A percentile compares a stretch with the other conserved stretches of the same genome.
phyloP scores from a whole-genome alignment of 2,113 vertebrate genomes.

The Ophiodon elongatus region DNA sequence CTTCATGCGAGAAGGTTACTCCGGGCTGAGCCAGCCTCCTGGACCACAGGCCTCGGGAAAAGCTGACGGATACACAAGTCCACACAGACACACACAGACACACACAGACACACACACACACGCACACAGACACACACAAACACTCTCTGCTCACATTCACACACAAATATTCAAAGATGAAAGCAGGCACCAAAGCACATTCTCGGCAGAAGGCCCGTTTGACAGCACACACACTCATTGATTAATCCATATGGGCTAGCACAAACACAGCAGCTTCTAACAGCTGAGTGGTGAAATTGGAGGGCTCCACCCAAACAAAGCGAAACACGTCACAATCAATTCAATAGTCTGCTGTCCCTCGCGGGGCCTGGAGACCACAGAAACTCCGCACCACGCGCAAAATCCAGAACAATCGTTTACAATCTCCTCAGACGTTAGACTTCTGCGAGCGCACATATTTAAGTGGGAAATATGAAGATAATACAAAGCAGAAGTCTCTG shows the following conservation, averaged over 20 bases:
- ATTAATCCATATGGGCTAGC: slow-evolving; percentile 67
- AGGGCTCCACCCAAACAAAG: slow-evolving; percentile 80
- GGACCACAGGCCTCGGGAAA: slow-evolving; percentile 68
- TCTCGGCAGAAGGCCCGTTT: slow-evolving; percentile 45
- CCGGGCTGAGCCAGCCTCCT: slow-evolving; percentile 58
- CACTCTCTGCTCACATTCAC: slow-evolving; percentile 31
- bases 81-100: not conserved
- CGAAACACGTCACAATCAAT: slow-evolving; percentile 60
- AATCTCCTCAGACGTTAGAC: slow-evolving; percentile 26
- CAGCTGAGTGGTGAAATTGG: slow-evolving; percentile 64
- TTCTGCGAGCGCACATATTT: not conserved
- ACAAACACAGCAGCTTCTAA: slow-evolving; percentile 70
- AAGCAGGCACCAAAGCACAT: slow-evolving; percentile 29
- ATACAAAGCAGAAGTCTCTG: slow-evolving; percentile 36
- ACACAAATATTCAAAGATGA: slow-evolving; percentile 41
- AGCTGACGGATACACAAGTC: slow-evolving; percentile 55
- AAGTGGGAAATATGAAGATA: slow-evolving; percentile 32
- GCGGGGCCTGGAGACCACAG: slow-evolving; percentile 7
- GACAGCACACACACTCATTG: slow-evolving; percentile 56
- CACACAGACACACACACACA: slow-evolving; percentile 5
- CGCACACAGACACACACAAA: slow-evolving; percentile 5
- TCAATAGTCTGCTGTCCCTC: slow-evolving; percentile 48
- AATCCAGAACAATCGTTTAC: slow-evolving; percentile 4
- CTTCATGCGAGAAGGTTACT: slow-evolving; percentile 82
- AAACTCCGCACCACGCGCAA: slow-evolving; percentile 9